Conservation (phyloP, 2,797 vertebrate genomes). For the Sternotherus odoratus region DNA sequence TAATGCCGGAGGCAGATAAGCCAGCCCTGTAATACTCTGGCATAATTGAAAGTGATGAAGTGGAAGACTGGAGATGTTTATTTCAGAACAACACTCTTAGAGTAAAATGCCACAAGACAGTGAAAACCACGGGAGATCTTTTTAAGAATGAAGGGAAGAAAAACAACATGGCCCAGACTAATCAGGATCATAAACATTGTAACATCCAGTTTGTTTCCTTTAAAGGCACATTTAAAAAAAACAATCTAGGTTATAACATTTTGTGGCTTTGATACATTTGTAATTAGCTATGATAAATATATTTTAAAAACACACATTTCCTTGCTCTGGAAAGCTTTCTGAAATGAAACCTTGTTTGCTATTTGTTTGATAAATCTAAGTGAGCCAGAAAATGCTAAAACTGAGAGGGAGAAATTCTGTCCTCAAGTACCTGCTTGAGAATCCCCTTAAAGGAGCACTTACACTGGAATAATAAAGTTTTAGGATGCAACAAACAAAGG, state of each 20-base stretch:
- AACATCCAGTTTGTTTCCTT: constrained; percentile 26
- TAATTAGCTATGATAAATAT: neutral
- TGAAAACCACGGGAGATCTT: neutral
- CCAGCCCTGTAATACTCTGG: constrained; percentile 13
- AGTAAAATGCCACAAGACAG: constrained; percentile 60
- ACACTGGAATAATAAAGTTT: neutral
- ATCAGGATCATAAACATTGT: constrained; percentile 10
- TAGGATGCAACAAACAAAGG: neutral
- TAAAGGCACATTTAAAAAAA: constrained; percentile 15
- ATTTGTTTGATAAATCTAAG: neutral
- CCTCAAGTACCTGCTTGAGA: neutral
- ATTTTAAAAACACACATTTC: neutral
- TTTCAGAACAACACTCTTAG: constrained; percentile 42
- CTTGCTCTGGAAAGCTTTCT: neutral
- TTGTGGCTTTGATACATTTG: neutral
- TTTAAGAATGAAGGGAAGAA: neutral
- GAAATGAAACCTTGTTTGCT: neutral
- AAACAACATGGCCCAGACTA: neutral
- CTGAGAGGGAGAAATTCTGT: neutral
- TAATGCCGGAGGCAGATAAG: constrained; percentile 33
- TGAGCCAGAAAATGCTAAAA: neutral
- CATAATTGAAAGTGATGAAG: constrained; percentile 76
- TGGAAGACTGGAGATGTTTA: constrained; percentile 63
- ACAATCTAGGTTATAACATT: neutral
- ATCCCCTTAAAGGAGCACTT: neutral